Evolutionary conservation across 2,888 invertebrate species (phyloP).

Genomic region (Ashinkailepas kermadecensis): DNA sequence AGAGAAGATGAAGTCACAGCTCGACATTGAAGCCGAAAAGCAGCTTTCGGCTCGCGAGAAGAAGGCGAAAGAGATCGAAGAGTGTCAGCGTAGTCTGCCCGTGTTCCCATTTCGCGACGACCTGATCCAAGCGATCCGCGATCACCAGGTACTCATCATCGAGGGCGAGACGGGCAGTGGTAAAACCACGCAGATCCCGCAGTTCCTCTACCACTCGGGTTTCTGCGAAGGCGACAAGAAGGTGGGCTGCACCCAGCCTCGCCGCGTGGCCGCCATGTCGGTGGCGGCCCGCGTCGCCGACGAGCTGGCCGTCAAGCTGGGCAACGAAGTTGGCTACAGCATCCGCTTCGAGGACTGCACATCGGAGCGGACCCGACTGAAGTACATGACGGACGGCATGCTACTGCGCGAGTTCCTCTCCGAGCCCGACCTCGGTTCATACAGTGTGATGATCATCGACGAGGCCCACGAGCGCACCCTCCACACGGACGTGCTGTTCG

Average conservation of each 20-base stretch:
- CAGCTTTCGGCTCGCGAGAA: conserved; percentile 60
- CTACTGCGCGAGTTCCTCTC: conserved; percentile 92
- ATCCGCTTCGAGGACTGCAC: conserved; percentile 99
- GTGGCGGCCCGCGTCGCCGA: conserved; percentile 96
- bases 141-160: conserved; percentile 71
- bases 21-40: conserved; percentile 46
- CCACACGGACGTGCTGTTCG: conserved; percentile 97
- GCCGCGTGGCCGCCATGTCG: conserved; percentile 99
- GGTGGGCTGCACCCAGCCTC: conserved; percentile 94
- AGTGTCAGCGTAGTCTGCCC: conserved; percentile 85
- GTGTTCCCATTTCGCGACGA: conserved; percentile 86
- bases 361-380: conserved; percentile 89
- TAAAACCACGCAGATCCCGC: conserved; percentile 98
- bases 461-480: conserved; percentile 98
- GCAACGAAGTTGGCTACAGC: conserved; percentile 55
- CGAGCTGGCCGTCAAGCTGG: conserved; percentile 93
- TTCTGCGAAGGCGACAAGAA: conserved; percentile 51
- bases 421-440: conserved; percentile 90
- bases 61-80: conserved; percentile 72
- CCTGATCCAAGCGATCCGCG: conserved; percentile 80
- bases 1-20: neutral
- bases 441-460: conserved; percentile 97
- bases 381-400: conserved; percentile 99
- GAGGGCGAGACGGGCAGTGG: conserved; percentile 97
- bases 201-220: conserved; percentile 95